Base-by-base conservation (phyloP, 2,888 invertebrate genomes). In the Ophioninae sp. region DNA sequence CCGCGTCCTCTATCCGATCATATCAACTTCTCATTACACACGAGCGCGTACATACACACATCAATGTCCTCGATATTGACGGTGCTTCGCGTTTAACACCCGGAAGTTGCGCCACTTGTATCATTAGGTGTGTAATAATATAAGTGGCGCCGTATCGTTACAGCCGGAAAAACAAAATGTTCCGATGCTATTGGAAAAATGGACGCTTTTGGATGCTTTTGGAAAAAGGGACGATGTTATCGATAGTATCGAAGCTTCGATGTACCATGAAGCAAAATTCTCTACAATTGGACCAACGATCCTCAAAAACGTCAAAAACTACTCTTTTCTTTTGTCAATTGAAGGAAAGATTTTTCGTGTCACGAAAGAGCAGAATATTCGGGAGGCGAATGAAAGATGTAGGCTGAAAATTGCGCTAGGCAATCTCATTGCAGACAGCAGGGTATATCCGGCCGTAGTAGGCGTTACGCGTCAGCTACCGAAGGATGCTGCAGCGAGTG, bases 11-110 rank as follows among this genome's bases (percentile, higher is more conserved):
- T 65, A 77, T 79, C 71, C 71, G 83, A 88, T 88, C 82, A 85
- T 88, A 89, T 90, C 88, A 88, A 87, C 88, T 90, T 89, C 89
- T 90, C 90, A 87, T 90, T 88, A 90, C 86, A 84, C 85, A 84
- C 83, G 51, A 80, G 17, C 51, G 17, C 51, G 17, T 17, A 51
- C 51, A 9, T 5, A 17, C 51, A 51, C 51, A 51, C 51, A 13
- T 51, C 51, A 51, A 51, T 51, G 51, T 13, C 83, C 82, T 82
- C 30, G 20, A 84, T 86, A 86, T 51, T 87, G 87, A 86, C 82
- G 86, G 86, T 88, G 88, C 87, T 88, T 87, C 86, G 80, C 59
- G 82, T 72, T 84, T 85, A 86, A 81, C 71, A 81, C 22, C 69
- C 10, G 44, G 44, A 30, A 56, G 37, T 22, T 9, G 17, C 30